Evolutionary conservation across 1,140 invertebrate species (phyloP).

Genomic region (Brachionus paranguensis): DNA sequence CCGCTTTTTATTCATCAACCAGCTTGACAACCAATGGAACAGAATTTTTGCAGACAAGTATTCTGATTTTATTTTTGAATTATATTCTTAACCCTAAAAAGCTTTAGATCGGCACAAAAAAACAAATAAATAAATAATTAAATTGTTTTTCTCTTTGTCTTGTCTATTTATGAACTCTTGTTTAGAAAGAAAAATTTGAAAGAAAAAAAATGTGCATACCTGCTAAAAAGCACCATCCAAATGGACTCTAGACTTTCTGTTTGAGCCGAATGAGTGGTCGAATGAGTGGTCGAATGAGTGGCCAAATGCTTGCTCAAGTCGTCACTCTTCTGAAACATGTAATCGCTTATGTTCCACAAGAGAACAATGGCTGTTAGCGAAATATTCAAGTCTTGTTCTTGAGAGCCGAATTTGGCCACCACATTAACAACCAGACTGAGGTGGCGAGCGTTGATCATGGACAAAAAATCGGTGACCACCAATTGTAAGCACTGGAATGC

Average conservation of each 20-base stretch:
- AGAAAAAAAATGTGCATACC: background rate
- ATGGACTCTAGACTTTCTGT: conserved; percentile 1
- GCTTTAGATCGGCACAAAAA: no score
- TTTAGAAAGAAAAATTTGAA: no score
- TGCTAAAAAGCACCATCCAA: conserved; percentile 37
- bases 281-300: background rate
- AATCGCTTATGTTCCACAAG: conserved; percentile 65
- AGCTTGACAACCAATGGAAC: no score
- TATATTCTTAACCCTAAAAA: no score
- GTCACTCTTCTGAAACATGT: conserved; percentile 40
- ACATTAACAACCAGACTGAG: conserved; percentile 85
- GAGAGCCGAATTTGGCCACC: conserved; percentile 87
- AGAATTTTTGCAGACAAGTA: no score
- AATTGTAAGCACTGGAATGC: conserved; percentile 92
- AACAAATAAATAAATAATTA: no score
- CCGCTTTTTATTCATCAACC: no score
- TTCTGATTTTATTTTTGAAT: no score
- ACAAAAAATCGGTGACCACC: conserved; percentile 90
- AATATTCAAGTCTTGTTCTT: conserved; percentile 94
- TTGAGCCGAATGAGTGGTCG: background rate
- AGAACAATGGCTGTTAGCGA: conserved; percentile 93
- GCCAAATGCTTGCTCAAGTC: background rate
- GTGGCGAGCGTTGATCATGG: conserved; percentile 76
- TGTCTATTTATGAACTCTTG: no score
- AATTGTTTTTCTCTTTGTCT: no score